Conservation (phyloP, 2,113 vertebrate species). For the Sorex araneus region DNA sequence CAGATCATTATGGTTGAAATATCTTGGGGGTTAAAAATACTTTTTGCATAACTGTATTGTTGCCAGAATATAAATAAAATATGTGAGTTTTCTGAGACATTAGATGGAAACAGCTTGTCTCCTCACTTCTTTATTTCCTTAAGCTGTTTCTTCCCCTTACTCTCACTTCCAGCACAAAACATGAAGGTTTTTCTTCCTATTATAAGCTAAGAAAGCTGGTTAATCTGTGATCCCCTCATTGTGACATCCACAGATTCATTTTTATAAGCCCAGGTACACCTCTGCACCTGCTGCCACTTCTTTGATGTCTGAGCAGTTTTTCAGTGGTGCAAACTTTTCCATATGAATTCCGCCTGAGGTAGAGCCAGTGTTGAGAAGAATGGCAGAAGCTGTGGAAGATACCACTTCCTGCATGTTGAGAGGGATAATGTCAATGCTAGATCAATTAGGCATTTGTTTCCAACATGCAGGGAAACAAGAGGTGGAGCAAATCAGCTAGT, state of each 20-base stretch:
- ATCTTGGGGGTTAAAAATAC: slow-evolving; percentile 54
- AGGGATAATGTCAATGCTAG: slow-evolving; percentile 4
- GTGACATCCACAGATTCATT: slow-evolving; percentile 65
- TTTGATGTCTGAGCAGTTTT: slow-evolving; percentile 61
- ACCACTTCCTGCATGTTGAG: background rate
- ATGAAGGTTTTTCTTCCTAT: slow-evolving; percentile 63
- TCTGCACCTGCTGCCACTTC: background rate
- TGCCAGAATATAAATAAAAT: slow-evolving; percentile 67
- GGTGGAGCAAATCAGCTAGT: background rate
- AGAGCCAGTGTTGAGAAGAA: slow-evolving; percentile 39
- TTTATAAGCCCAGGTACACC: slow-evolving; percentile 15
- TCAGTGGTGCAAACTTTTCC: slow-evolving; percentile 52
- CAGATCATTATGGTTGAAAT: slow-evolving; percentile 77
- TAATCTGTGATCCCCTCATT: slow-evolving; percentile 63
- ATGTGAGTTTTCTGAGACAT: slow-evolving; percentile 59
- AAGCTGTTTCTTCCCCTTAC: slow-evolving; percentile 23
- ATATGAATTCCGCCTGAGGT: slow-evolving; percentile 65
- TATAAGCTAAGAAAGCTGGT: slow-evolving; percentile 44
- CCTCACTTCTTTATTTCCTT: slow-evolving; percentile 64
- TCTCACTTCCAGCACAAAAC: slow-evolving; percentile 73
- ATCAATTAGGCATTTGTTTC: slow-evolving; percentile 70
- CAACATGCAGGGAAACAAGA: slow-evolving; percentile 66
- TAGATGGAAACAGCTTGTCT: slow-evolving; percentile 45
- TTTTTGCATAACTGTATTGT: slow-evolving; percentile 50
- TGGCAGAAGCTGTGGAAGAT: slow-evolving; percentile 61